A percentile compares a stretch with the other conserved stretches of the same genome.
phyloP scores from a whole-genome alignment of 2,113 vertebrate genomes.

The Onychostruthus taczanowskii region DNA sequence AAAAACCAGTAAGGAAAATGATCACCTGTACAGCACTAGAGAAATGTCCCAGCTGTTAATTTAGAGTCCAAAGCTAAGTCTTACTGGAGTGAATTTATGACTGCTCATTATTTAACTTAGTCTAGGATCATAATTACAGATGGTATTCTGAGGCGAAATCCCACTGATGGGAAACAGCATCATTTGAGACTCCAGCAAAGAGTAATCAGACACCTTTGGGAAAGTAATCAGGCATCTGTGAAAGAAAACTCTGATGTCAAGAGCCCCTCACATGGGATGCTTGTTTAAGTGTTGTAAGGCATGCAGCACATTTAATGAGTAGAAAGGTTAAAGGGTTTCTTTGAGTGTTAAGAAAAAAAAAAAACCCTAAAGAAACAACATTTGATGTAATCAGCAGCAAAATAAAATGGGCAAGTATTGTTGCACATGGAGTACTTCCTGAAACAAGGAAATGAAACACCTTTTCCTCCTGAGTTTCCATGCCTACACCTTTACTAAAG shows the following conservation, averaged over 20 bases:
- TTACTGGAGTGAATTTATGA: constrained; percentile 46
- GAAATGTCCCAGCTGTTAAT: constrained; percentile 36
- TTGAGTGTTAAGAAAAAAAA: neutral
- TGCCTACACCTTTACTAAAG: neutral
- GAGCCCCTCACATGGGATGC: constrained; percentile 37
- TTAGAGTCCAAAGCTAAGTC: constrained; percentile 42
- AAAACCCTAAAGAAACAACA: neutral
- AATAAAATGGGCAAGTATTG: neutral
- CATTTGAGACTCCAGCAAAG: constrained; percentile 33
- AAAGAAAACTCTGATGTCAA: constrained; percentile 61
- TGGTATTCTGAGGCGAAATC: constrained; percentile 35
- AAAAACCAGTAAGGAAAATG: neutral
- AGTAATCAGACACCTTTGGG: constrained; percentile 64
- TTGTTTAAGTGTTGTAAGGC: constrained; percentile 28
- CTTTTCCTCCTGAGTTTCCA: constrained; percentile 1
- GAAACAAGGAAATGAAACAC: constrained; percentile 45
- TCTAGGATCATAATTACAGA: constrained; percentile 64
- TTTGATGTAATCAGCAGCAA: constrained; percentile 1
- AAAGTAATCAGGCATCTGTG: constrained; percentile 56
- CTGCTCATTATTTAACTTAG: constrained; percentile 61
- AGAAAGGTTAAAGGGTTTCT: constrained; percentile 39
- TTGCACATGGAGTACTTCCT: neutral
- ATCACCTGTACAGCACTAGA: neutral
- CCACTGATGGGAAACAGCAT: constrained; percentile 31
- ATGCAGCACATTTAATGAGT: constrained; percentile 25